phyloP scores from a whole-genome alignment of 1,140 invertebrate species.

The Adelges cooleyi region DNA sequence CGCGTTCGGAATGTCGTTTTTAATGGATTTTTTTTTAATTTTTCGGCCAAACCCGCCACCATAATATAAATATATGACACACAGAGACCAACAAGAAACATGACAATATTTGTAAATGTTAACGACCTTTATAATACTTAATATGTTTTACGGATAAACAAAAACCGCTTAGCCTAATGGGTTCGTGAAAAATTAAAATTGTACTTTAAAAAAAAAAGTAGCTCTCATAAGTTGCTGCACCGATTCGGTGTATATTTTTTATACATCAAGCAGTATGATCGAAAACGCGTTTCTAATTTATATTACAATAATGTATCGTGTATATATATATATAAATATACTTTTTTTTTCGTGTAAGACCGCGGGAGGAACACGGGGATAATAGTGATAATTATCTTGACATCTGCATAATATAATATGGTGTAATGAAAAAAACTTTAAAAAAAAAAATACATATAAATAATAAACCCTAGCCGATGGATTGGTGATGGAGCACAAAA shows the following conservation, averaged over 20 bases:
- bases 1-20: slow-evolving; percentile 13
- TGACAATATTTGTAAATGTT: too few relatives aligned
- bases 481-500: background rate
- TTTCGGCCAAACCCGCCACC: background rate
- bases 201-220: too few relatives aligned
- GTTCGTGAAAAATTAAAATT: background rate
- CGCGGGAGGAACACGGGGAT: background rate
- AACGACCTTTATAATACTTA: too few relatives aligned
- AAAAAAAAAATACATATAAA: background rate
- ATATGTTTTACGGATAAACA: background rate
- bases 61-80: too few relatives aligned
- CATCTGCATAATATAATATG: slow-evolving; percentile 13
- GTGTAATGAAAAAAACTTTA: background rate
- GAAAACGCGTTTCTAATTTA: too few relatives aligned
- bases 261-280: background rate
- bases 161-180: slow-evolving; percentile 18
- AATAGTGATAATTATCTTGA: background rate
- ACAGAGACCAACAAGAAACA: too few relatives aligned
- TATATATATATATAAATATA: too few relatives aligned
- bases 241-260: background rate
- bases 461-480: background rate
- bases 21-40: slow-evolving; percentile 11
- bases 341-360: too few relatives aligned
- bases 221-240: too few relatives aligned
- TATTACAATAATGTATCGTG: background rate